phyloP scores from a whole-genome alignment of 1,140 invertebrate genomes.

The Geopemphigus sp. region DNA sequence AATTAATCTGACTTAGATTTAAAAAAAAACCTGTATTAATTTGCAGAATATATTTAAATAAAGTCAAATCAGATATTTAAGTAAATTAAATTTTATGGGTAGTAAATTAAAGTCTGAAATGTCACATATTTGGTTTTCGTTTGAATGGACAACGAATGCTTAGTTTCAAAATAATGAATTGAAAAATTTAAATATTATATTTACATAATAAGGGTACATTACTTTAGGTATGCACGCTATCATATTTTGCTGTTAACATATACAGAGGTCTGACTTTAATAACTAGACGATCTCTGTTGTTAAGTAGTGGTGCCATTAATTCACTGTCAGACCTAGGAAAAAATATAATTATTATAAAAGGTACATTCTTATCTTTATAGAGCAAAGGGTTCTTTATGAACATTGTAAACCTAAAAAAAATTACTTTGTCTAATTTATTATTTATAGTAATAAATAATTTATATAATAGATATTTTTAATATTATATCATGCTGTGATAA shows the following conservation, averaged over 20 bases:
- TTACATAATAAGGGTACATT: conserved; percentile 27
- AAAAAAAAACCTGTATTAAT: conserved; percentile 11
- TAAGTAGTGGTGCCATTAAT: conserved; percentile 45
- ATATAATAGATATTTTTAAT: too few species aligned
- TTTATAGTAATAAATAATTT: too few species aligned
- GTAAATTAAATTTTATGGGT: not conserved
- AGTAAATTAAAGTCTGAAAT: conserved; percentile 25
- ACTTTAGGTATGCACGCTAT: conserved; percentile 12
- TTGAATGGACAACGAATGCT: conserved; percentile 1
- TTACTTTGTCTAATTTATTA: too few species aligned
- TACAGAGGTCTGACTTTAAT: conserved; percentile 48
- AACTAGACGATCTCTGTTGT: conserved; percentile 38
- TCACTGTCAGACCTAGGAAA: conserved; percentile 29
- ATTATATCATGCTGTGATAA: too few species aligned
- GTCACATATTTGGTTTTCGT: conserved; percentile 24
- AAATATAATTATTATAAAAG: too few species aligned
- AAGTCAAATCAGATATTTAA: not conserved
- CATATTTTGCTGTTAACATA: conserved; percentile 17
- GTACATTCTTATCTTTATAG: too few species aligned
- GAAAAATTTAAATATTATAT: conserved; percentile 23
- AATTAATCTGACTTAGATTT: not conserved
- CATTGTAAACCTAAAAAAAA: too few species aligned
- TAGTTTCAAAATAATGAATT: conserved; percentile 17
- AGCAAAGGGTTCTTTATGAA: too few species aligned
- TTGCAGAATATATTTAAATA: not conserved